A percentile compares a stretch with the other conserved stretches of the same genome.
phyloP scores from a whole-genome alignment of 1,140 invertebrate species.

The Brachionus asplanchnoidis region DNA sequence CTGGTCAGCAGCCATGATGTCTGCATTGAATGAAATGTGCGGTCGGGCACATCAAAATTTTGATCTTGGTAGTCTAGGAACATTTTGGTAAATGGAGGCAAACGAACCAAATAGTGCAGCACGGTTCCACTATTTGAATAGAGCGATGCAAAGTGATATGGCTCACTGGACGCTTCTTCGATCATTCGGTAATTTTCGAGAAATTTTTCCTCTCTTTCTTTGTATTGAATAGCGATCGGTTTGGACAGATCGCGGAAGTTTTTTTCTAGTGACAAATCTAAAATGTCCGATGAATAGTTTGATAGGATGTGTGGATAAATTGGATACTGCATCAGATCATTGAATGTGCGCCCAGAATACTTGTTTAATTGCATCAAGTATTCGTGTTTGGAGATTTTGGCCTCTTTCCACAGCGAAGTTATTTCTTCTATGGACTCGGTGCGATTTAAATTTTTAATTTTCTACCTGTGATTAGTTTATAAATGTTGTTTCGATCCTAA shows the following conservation, averaged over 20 bases:
- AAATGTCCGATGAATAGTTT: constrained; percentile 68
- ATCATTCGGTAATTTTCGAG: constrained; percentile 44
- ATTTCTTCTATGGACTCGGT: constrained; percentile 62
- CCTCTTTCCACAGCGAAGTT: constrained; percentile 70
- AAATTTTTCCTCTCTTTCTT: constrained; percentile 74
- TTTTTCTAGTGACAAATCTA: constrained; percentile 68
- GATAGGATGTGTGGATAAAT: constrained; percentile 84
- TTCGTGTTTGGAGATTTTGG: constrained; percentile 83
- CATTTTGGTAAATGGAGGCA: constrained; percentile 86
- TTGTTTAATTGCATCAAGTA: constrained; percentile 71
- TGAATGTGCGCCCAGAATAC: constrained; percentile 64
- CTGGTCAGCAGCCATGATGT: constrained; percentile 84
- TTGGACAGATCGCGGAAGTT: constrained; percentile 72
- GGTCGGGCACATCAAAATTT: constrained; percentile 88
- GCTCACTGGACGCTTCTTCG: constrained; percentile 44
- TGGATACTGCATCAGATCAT: constrained; percentile 88
- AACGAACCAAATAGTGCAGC: constrained; percentile 80
- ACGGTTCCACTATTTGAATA: constrained; percentile 92
- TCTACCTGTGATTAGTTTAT: constrained; percentile 46
- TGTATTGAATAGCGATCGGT: constrained; percentile 84
- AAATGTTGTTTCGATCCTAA: neutral
- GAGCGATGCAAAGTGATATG: constrained; percentile 87
- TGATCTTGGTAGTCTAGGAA: constrained; percentile 86
- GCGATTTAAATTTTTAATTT: constrained; percentile 60
- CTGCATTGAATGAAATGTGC: constrained; percentile 82